Percentiles rank a stretch among this genome's conserved stretches.
phyloP scores from a whole-genome alignment of 1,140 invertebrate genomes.

The Rhysida immarginata region DNA sequence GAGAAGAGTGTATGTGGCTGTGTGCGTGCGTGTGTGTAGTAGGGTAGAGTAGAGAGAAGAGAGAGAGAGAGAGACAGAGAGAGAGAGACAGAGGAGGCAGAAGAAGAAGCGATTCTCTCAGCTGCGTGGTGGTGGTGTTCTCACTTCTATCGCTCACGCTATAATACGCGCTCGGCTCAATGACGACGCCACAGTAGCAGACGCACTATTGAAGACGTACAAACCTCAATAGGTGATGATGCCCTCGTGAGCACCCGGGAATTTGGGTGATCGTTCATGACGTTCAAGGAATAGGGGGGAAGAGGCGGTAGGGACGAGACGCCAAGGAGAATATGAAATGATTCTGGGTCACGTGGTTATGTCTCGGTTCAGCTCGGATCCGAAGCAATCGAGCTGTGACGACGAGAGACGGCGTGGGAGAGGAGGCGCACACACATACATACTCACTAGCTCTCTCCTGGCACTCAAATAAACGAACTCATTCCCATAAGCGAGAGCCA shows the following conservation, averaged over 20 bases:
- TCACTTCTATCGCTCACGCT: background rate
- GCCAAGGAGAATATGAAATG: constrained; percentile 7
- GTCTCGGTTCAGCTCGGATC: background rate
- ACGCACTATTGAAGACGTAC: too few species aligned
- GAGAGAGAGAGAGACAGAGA: too few species aligned
- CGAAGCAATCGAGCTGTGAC: background rate
- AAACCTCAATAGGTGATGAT: too few species aligned
- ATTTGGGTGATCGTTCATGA: constrained; percentile 7
- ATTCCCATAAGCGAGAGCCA: background rate
- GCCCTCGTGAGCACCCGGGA: constrained; percentile 1
- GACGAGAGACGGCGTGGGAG: background rate
- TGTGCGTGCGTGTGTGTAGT: too few species aligned
- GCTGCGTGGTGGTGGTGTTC: background rate
- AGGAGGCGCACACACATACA: background rate
- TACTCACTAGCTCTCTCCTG: background rate
- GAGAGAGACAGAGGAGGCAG: too few species aligned
- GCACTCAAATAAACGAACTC: background rate
- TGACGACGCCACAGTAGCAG: background rate
- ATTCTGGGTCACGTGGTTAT: constrained; percentile 7
- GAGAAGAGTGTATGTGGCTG: too few species aligned
- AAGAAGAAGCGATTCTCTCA: too few species aligned
- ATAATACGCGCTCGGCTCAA: background rate
- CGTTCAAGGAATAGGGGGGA: background rate
- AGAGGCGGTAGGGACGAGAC: background rate
- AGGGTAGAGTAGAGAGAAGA: too few species aligned